These are phyloP conservation scores for Pterostichus madidus DNA, from an alignment of 2,888 invertebrate genomes.

Conservation along the genomic window DNA sequence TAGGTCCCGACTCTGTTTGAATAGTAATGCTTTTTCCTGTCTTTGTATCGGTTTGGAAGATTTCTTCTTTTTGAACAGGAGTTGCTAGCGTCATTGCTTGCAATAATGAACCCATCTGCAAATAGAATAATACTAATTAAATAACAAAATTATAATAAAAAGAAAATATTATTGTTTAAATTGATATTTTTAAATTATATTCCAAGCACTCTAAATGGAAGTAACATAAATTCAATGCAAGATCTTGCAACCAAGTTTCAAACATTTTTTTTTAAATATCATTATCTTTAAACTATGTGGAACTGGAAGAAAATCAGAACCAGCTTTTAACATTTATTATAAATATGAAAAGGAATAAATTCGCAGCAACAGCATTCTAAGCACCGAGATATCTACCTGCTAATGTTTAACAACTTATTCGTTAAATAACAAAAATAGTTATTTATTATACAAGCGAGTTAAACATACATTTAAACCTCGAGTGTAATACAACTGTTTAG, in stretches of 20 bases:
- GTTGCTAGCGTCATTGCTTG: slow-evolving; percentile 42
- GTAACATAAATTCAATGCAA: neutral
- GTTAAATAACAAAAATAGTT: too few species aligned
- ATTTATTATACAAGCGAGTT: too few species aligned
- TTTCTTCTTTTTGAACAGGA: neutral
- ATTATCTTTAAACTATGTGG: neutral
- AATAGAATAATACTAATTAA: neutral
- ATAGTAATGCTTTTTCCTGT: neutral
- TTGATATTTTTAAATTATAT: too few species aligned
- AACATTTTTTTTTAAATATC: neutral
- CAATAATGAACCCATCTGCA: slow-evolving; percentile 59
- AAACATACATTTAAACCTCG: too few species aligned
- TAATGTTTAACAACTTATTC: too few species aligned
- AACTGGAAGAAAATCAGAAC: too few species aligned
- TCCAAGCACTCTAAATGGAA: neutral
- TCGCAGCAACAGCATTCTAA: too few species aligned
- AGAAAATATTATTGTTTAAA: too few species aligned
- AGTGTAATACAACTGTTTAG: too few species aligned
- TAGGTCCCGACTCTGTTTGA: slow-evolving; percentile 26
- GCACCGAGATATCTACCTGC: too few species aligned
- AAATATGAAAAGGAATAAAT: too few species aligned
- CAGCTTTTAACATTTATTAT: too few species aligned
- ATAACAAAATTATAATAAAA: neutral
- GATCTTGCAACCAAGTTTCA: neutral
- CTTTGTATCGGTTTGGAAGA: neutral